These are phyloP conservation scores for Druon quercuslanigerum DNA, from an alignment of 1,140 invertebrate genomes.

Conservation along the genomic window DNA sequence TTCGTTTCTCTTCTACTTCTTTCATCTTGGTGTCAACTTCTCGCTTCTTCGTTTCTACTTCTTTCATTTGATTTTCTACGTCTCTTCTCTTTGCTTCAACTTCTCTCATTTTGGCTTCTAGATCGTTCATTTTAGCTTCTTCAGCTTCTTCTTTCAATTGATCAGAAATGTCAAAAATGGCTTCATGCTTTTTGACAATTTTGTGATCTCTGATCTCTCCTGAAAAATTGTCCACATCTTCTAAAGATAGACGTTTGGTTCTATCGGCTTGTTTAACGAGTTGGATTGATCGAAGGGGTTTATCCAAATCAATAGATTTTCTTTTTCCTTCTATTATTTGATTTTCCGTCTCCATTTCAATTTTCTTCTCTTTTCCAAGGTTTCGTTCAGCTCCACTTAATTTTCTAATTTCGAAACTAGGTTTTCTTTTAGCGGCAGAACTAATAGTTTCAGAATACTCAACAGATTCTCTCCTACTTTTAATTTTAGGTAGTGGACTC, in stretches of 20 bases:
- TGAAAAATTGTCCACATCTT: neutral
- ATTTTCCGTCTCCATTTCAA: neutral
- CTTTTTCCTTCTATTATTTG: neutral
- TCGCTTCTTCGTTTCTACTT: neutral
- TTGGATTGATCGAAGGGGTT: neutral
- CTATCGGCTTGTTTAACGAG: neutral
- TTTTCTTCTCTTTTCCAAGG: neutral
- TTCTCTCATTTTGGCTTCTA: neutral
- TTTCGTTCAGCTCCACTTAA: neutral
- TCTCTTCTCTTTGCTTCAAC: neutral
- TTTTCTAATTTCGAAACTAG: constrained; percentile 10
- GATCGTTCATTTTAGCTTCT: neutral
- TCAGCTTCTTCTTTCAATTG: neutral
- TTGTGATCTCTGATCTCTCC: neutral
- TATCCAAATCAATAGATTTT: neutral
- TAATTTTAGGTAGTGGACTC: neutral
- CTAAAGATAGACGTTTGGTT: neutral
- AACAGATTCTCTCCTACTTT: neutral
- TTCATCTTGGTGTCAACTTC: neutral
- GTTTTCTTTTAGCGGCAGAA: neutral
- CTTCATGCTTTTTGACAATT: neutral
- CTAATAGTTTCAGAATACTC: constrained; percentile 2
- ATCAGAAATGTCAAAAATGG: neutral
- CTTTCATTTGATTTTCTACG: neutral
- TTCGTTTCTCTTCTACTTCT: constrained; percentile 9